phyloP scores from a whole-genome alignment of 1,140 invertebrate genomes.

The Tenebrio molitor region DNA sequence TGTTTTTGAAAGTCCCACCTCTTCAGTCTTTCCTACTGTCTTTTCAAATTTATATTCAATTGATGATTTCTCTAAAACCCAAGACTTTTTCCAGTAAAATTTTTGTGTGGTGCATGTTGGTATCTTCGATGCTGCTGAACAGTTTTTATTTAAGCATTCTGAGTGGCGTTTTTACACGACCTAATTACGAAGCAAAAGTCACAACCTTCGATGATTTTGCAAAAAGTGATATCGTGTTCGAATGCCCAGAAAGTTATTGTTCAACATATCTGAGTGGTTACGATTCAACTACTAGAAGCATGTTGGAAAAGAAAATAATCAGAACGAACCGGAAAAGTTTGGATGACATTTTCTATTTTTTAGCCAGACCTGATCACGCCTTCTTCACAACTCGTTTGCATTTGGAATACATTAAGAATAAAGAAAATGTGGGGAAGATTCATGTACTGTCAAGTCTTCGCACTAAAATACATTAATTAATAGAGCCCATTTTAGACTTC shows the following conservation, averaged over 20 bases:
- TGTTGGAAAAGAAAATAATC: no score
- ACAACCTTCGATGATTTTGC: neutral
- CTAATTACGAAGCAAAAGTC: neutral
- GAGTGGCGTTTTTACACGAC: constrained; percentile 13
- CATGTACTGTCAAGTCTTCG: no score
- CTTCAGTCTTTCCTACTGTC: neutral
- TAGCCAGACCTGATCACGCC: no score
- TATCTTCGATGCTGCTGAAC: constrained; percentile 7
- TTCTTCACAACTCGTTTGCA: no score
- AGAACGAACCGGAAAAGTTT: no score
- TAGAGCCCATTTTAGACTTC: neutral
- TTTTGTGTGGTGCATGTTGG: neutral
- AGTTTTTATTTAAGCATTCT: neutral
- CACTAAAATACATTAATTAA: no score
- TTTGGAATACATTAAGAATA: neutral
- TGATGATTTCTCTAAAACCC: neutral
- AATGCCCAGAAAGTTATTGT: neutral
- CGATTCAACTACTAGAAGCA: no score
- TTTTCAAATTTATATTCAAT: neutral
- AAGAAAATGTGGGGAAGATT: neutral
- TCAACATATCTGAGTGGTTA: no score
- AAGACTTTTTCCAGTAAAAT: neutral
- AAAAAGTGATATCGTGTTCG: neutral
- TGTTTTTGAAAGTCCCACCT: neutral
- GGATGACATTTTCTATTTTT: no score